A percentile compares a stretch with the other conserved stretches of the same genome.
Evolutionary conservation across 2,797 vertebrate genomes (phyloP).

Genomic region (Mus spretus): DNA sequence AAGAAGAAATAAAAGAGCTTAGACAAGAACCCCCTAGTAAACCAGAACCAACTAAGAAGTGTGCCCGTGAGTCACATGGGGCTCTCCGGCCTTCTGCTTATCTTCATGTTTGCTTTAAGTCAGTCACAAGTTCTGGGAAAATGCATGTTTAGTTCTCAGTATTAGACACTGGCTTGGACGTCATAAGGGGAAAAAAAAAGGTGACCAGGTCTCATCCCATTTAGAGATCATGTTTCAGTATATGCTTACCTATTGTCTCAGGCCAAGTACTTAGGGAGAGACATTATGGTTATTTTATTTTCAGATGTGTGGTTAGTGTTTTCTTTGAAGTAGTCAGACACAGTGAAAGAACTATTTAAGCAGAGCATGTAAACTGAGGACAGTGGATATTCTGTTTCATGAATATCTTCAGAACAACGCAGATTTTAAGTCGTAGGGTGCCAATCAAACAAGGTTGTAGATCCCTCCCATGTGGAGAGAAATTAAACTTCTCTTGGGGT

Average conservation of each 20-base stretch:
- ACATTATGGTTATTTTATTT: neutral
- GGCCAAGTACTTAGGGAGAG: neutral
- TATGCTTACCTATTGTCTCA: neutral
- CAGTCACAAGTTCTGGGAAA: constrained; percentile 13
- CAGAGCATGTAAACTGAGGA: neutral
- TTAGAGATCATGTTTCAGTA: neutral
- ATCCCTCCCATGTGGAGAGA: neutral
- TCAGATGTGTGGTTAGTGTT: neutral
- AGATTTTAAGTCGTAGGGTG: neutral
- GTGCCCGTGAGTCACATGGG: neutral
- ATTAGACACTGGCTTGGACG: neutral
- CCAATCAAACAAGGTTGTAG: neutral
- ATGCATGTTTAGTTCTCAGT: neutral
- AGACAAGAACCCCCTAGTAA: neutral
- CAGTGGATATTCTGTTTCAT: neutral
- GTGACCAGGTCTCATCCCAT: neutral
- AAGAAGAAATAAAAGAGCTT: neutral
- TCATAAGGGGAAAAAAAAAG: neutral
- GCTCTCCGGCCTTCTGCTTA: neutral
- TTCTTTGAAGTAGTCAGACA: neutral
- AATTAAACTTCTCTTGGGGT: neutral
- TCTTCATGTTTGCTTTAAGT: neutral
- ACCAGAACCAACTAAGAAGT: neutral
- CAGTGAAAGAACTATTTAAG: neutral
- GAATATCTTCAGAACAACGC: neutral